These are phyloP conservation scores for Isichthys henryi DNA, from an alignment of 2,113 vertebrate genomes.

Conservation along the genomic window DNA sequence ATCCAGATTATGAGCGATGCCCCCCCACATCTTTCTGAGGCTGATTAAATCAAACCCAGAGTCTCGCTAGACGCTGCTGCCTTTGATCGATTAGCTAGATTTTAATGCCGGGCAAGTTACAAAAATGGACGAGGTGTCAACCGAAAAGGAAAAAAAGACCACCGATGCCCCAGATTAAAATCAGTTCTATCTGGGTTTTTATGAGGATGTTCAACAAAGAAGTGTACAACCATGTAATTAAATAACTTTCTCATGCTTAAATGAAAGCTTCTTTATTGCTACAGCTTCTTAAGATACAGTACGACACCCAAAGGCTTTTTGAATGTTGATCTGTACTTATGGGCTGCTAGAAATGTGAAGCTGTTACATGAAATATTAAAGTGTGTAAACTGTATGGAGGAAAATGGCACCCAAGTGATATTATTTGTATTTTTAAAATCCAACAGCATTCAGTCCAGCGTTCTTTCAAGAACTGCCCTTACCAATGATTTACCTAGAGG, in stretches of 20 bases:
- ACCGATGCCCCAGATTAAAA: constrained; percentile 9
- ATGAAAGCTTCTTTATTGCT: neutral
- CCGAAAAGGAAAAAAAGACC: constrained; percentile 6
- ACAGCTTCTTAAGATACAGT: neutral
- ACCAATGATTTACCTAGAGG: neutral
- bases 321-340: neutral
- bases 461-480: neutral
- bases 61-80: constrained; percentile 15
- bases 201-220: neutral
- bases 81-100: constrained; percentile 42
- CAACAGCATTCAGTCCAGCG: neutral
- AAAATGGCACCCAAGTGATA: neutral
- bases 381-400: neutral
- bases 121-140: neutral
- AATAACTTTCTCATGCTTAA: neutral
- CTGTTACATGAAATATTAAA: neutral
- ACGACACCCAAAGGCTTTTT: neutral
- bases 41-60: constrained; percentile 28
- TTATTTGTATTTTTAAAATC: neutral
- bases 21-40: constrained; percentile 23
- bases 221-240: neutral
- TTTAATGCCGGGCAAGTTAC: neutral
- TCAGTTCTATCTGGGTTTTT: neutral
- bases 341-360: neutral
- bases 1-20: constrained; percentile 36